Evolutionary conservation across 2,113 vertebrate genomes (phyloP).

Genomic region (Cyrtonyx montezumae): DNA sequence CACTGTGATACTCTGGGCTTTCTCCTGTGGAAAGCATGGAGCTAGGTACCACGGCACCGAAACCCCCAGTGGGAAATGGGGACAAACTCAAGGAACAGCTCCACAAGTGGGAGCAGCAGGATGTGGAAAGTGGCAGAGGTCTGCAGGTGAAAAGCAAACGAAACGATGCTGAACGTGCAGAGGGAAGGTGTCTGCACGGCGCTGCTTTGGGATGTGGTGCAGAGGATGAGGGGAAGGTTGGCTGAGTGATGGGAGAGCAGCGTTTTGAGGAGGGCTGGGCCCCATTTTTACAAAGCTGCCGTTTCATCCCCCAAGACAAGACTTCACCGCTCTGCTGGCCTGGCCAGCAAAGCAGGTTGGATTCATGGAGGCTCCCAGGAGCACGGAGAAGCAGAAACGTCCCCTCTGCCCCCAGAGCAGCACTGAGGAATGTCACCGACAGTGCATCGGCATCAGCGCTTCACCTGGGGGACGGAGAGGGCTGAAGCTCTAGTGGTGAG

Average conservation of each 20-base stretch:
- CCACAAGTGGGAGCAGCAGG: not conserved
- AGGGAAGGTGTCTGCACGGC: not conserved
- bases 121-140: not conserved
- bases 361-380: not conserved
- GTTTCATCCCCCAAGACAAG: not conserved
- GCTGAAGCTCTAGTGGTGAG: not conserved
- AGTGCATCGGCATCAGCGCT: not conserved
- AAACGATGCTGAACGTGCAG: not conserved
- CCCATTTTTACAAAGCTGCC: not conserved
- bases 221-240: not conserved
- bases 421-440: not conserved
- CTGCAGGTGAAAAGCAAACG: not conserved
- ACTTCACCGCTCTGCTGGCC: fast-evolving
- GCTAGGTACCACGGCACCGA: not conserved
- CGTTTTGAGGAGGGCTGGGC: fast-evolving
- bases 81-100: not conserved
- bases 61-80: not conserved
- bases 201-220: fast-evolving
- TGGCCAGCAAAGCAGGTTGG: not conserved
- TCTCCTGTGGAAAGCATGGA: not conserved
- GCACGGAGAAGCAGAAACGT: not conserved
- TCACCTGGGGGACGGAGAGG: not conserved
- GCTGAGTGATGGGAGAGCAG: fast-evolving
- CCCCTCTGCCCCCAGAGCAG: fast-evolving
- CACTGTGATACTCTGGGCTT: fast-evolving